Conservation (phyloP, 1,140 invertebrate species). For the Hycleus phaleratus region DNA sequence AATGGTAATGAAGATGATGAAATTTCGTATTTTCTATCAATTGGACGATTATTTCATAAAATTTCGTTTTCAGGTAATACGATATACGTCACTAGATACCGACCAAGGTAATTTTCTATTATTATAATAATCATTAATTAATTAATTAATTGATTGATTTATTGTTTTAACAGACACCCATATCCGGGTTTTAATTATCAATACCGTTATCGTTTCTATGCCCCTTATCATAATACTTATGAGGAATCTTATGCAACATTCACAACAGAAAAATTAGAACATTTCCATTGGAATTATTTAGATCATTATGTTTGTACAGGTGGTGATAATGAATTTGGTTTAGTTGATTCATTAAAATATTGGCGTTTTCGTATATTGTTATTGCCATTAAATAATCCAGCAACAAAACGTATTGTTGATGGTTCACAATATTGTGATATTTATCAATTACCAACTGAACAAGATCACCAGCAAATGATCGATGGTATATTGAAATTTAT, state of each 20-base stretch:
- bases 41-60: constrained; percentile 92
- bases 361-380: constrained; percentile 90
- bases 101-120: constrained; percentile 63
- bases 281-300: constrained; percentile 97
- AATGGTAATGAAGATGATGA: constrained; percentile 51
- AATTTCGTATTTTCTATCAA: constrained; percentile 74
- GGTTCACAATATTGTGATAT: constrained; percentile 71
- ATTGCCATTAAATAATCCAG: constrained; percentile 65
- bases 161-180: constrained; percentile 63
- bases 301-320: constrained; percentile 93
- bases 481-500: constrained; percentile 80
- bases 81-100: constrained; percentile 87
- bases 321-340: constrained; percentile 78
- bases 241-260: constrained; percentile 93
- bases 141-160: constrained; percentile 6
- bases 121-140: too few species aligned
- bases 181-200: constrained; percentile 85
- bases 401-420: constrained; percentile 63
- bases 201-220: constrained; percentile 86
- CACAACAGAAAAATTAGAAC: constrained; percentile 88
- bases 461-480: constrained; percentile 58
- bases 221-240: constrained; percentile 87
- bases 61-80: constrained; percentile 73
- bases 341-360: constrained; percentile 84
- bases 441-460: constrained; percentile 53